Evolutionary conservation across 2,113 vertebrate genomes (phyloP).

Genomic region (Mirza zaza): DNA sequence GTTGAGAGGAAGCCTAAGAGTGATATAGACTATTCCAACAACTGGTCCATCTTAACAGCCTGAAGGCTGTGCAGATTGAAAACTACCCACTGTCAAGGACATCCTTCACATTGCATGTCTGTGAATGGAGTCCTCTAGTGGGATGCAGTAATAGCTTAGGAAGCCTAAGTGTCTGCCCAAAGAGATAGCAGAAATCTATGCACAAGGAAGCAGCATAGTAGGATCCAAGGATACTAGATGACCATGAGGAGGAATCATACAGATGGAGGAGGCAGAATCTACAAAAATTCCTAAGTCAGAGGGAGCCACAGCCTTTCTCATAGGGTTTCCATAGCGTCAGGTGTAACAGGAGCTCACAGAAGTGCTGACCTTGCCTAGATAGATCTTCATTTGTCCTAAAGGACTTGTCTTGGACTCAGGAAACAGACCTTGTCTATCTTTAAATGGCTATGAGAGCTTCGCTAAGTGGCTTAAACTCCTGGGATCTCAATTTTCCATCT

Average conservation of each 20-base stretch:
- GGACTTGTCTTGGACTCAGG: background rate
- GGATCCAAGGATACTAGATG: background rate
- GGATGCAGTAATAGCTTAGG: background rate
- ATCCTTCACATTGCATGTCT: background rate
- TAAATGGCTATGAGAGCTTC: background rate
- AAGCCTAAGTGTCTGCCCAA: background rate
- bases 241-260: background rate
- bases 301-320: background rate
- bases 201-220: background rate
- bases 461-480: background rate
- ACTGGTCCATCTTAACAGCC: background rate
- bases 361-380: background rate
- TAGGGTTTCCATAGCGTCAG: background rate
- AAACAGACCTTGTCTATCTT: background rate
- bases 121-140: background rate
- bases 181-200: background rate
- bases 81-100: background rate
- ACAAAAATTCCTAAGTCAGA: background rate
- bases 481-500: background rate
- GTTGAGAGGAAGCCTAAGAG: background rate
- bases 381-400: background rate
- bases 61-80: background rate
- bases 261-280: background rate
- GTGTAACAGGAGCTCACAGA: background rate
- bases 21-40: background rate